Evolutionary conservation across 2,888 invertebrate species (phyloP), one percentile per base, ranked within the genome.

Genomic region (Imbricaverruca yamaguchii): DNA sequence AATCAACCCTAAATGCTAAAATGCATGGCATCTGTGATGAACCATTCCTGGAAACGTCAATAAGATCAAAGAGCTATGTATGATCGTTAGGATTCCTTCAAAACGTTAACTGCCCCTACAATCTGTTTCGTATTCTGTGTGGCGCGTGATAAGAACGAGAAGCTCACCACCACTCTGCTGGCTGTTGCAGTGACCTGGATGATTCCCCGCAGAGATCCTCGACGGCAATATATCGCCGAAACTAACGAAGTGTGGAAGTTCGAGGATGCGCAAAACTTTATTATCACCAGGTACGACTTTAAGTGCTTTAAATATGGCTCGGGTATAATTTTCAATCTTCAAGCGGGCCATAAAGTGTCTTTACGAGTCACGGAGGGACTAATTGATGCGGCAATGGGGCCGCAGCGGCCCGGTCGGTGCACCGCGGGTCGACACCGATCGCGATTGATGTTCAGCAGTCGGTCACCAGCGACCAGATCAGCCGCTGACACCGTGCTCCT

Each of bases 241-340:
- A 55, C 74, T 74, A 74, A 74, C 74, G 74, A 74, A 74, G 74
- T 55, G 74, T 55, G 69, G 55, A 74, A 74, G 74, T 55, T 21
- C 21, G 55, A 55, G 53, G 53, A 74, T 55, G 74, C 74, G 74
- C 74, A 74, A 69, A 69, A 55, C 55, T 74, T 74, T 74, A 74
- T 74, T 74, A 74, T 74, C 74, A 74, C 55, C 23, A 10, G 53
- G 21, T 53, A 53, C 21, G 74, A 74, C 74, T 74, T 74, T 74
- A 74, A 74, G 55, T 55, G 18, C 74, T 55, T 53, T 74, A 55
- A 53, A 55, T 74, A 74, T 55, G 21, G 74, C 21, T 9, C 74
- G 10, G 55, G 74, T 21, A 74, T 21, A 55, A 55, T 74, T 55
- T 74, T 74, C 74, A 74, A 74, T 74, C 74, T 55, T 74, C 53